Percentiles rank a stretch among this genome's conserved stretches.
phyloP scores from a whole-genome alignment of 2,888 invertebrate genomes.

The Hydroisotoma schaefferi region DNA sequence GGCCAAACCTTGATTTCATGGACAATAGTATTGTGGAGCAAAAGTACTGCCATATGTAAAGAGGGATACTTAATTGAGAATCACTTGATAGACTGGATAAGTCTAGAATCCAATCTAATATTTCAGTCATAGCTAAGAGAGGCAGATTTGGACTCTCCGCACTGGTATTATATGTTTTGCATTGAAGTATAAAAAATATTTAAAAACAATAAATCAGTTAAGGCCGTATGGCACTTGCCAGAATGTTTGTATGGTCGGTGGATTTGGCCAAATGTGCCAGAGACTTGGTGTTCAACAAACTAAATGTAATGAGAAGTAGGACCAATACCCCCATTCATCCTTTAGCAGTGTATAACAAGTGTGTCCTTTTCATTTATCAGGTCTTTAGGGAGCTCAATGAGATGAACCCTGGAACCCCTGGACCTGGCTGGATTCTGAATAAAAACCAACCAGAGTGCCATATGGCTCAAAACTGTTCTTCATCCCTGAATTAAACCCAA shows the following conservation, averaged over 20 bases:
- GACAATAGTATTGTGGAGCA: not conserved
- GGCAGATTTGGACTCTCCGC: not conserved
- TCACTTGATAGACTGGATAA: constrained; percentile 10
- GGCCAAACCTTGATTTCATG: constrained; percentile 2
- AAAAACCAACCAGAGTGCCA: constrained; percentile 35
- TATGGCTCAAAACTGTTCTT: constrained; percentile 39
- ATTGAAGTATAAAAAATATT: constrained; percentile 7
- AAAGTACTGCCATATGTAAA: constrained; percentile 10
- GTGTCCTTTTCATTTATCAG: constrained; percentile 19
- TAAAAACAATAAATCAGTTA: constrained; percentile 12
- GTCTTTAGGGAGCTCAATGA: constrained; percentile 23
- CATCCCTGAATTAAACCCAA: constrained; percentile 5
- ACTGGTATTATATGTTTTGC: not conserved
- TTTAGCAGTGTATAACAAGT: not conserved
- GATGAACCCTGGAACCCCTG: constrained; percentile 4
- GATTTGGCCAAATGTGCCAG: constrained; percentile 40
- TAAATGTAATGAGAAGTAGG: constrained; percentile 48
- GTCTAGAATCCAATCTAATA: not conserved
- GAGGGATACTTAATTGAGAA: constrained; percentile 3
- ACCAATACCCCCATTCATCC: constrained; percentile 22
- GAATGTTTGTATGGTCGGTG: constrained; percentile 35
- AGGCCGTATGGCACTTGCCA: constrained; percentile 43
- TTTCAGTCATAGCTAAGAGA: no score
- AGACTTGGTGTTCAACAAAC: constrained; percentile 42
- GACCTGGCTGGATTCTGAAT: no score